Conservation (phyloP, 2,888 invertebrate genomes). For the Autographa gamma region DNA sequence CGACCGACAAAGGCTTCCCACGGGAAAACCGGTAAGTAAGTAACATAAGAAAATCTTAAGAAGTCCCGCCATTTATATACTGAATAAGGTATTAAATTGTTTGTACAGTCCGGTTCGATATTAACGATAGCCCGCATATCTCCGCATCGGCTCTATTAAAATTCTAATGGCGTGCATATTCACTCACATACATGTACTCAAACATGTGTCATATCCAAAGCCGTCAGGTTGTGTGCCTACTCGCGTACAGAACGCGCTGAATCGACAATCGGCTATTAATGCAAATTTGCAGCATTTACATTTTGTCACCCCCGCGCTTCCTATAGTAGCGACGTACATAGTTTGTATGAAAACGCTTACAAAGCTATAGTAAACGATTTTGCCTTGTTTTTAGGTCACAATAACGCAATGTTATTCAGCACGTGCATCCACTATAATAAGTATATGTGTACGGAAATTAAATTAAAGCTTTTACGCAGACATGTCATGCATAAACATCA, state of each 20-base stretch:
- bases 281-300: conserved; percentile 76
- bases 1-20: conserved; percentile 36
- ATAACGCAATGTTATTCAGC: conserved; percentile 55
- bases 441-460: conserved; percentile 24
- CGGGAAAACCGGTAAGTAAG: conserved; percentile 28
- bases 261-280: conserved; percentile 81
- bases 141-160: conserved; percentile 64
- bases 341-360: conserved; percentile 68
- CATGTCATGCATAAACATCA: neutral
- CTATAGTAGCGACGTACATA: conserved; percentile 40
- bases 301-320: conserved; percentile 64
- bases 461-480: neutral
- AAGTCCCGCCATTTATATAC: conserved; percentile 35
- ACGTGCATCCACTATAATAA: conserved; percentile 59
- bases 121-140: conserved; percentile 61
- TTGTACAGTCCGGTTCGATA: conserved; percentile 52
- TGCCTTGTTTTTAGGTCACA: conserved; percentile 75
- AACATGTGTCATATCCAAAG: conserved; percentile 86
- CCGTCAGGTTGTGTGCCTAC: conserved; percentile 68
- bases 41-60: conserved; percentile 24
- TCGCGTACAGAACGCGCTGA: conserved; percentile 72
- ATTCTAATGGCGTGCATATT: conserved; percentile 70
- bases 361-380: conserved; percentile 65
- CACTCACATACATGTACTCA: conserved; percentile 68
- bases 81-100: conserved; percentile 41